These are phyloP conservation scores for Rhagologus leucostigma DNA, from an alignment of 2,113 vertebrate genomes.

Conservation along the genomic window DNA sequence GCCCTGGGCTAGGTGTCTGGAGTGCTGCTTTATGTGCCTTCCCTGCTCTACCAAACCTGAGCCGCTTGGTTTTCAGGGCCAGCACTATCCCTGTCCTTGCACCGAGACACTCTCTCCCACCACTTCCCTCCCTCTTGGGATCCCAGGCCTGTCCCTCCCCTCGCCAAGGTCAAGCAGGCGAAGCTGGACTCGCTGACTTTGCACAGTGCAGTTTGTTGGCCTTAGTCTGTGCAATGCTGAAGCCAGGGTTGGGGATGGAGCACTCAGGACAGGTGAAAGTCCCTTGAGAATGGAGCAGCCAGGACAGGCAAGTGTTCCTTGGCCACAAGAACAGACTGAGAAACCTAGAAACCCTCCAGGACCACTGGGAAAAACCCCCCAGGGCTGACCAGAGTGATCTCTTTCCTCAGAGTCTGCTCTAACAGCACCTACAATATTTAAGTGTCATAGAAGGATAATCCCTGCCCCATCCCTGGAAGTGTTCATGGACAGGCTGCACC, in stretches of 20 bases:
- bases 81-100: background rate
- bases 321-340: background rate
- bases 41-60: background rate
- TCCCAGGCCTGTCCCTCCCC: background rate
- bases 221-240: background rate
- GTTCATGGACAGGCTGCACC: background rate
- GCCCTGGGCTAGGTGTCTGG: background rate
- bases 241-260: background rate
- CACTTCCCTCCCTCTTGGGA: background rate
- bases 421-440: background rate
- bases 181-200: background rate
- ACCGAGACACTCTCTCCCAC: background rate
- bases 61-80: background rate
- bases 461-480: background rate
- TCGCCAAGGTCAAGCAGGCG: background rate
- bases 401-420: background rate
- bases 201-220: background rate
- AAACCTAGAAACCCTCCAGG: background rate
- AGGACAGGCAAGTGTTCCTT: background rate
- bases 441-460: background rate
- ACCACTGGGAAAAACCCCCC: background rate
- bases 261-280: background rate
- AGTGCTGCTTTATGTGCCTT: background rate
- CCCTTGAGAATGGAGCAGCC: background rate
- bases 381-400: background rate